A percentile compares a stretch with the other conserved stretches of the same genome.
phyloP scores from a whole-genome alignment of 2,888 invertebrate species.

The Tiliacea citrago region DNA sequence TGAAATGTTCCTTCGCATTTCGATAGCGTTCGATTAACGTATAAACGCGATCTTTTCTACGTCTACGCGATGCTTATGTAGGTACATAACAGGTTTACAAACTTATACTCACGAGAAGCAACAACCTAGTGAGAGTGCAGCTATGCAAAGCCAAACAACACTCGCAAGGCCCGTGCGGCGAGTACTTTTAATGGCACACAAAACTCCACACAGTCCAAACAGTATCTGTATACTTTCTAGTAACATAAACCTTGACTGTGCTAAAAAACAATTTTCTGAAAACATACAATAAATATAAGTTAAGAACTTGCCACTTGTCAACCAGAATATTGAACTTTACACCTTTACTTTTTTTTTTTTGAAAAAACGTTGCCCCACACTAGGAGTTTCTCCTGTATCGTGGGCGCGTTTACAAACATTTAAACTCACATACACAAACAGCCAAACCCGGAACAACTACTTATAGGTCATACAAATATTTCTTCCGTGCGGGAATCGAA shows the following conservation, averaged over 20 bases:
- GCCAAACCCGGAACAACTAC: too few relatives aligned
- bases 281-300: constrained; percentile 54
- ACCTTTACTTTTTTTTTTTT: too few relatives aligned
- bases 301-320: neutral
- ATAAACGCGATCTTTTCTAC: too few relatives aligned
- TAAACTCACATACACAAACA: too few relatives aligned
- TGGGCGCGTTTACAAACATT: too few relatives aligned
- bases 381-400: too few relatives aligned
- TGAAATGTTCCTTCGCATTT: too few relatives aligned
- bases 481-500: too few relatives aligned
- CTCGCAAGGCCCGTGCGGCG: constrained; percentile 85
- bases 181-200: constrained; percentile 88
- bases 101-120: constrained; percentile 92
- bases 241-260: constrained; percentile 97
- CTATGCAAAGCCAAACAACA: constrained; percentile 92
- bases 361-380: too few relatives aligned
- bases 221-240: constrained; percentile 98
- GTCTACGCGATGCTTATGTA: too few relatives aligned
- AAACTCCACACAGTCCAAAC: constrained; percentile 95
- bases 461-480: too few relatives aligned
- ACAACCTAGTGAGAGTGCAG: constrained; percentile 92
- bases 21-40: too few relatives aligned
- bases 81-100: constrained; percentile 1
- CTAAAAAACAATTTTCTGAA: constrained; percentile 96
- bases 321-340: neutral